Evolutionary conservation across 2,888 invertebrate species (phyloP).

Genomic region (Leptinotarsa tumamoca): DNA sequence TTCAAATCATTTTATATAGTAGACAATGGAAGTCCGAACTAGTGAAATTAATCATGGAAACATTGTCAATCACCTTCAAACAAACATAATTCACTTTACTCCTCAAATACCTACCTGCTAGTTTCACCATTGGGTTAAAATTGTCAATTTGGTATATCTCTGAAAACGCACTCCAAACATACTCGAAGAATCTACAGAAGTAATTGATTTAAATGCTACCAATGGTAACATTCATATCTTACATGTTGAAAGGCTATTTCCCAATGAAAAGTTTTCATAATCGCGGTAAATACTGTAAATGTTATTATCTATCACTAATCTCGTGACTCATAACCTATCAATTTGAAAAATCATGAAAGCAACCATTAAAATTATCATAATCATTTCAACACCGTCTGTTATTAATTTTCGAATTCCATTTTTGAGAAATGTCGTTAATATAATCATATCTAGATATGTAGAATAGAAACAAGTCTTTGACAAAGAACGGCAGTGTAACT

Average conservation of each 20-base stretch:
- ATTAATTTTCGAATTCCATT: conserved; percentile 6
- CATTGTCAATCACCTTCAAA: no score
- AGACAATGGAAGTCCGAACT: no score
- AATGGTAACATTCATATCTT: not conserved
- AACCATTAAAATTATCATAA: conserved; percentile 1
- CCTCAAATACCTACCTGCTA: no score
- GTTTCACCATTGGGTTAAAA: no score
- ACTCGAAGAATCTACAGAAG: not conserved
- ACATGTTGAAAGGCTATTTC: not conserved
- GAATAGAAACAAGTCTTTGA: not conserved
- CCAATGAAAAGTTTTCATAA: conserved; percentile 7
- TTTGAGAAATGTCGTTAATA: conserved; percentile 12
- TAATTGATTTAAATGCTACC: not conserved
- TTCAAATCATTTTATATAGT: no score
- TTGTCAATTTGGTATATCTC: no score
- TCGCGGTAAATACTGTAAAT: not conserved
- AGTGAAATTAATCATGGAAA: no score
- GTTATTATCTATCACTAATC: not conserved
- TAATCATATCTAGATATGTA: conserved; percentile 1
- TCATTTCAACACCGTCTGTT: not conserved
- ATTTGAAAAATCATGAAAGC: not conserved
- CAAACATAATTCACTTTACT: no score
- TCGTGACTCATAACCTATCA: not conserved
- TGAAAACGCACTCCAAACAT: no score
- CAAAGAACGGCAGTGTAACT: not conserved